Evolutionary conservation across 2,888 invertebrate genomes (phyloP).

Genomic region (Ormyrus pomaceus): DNA sequence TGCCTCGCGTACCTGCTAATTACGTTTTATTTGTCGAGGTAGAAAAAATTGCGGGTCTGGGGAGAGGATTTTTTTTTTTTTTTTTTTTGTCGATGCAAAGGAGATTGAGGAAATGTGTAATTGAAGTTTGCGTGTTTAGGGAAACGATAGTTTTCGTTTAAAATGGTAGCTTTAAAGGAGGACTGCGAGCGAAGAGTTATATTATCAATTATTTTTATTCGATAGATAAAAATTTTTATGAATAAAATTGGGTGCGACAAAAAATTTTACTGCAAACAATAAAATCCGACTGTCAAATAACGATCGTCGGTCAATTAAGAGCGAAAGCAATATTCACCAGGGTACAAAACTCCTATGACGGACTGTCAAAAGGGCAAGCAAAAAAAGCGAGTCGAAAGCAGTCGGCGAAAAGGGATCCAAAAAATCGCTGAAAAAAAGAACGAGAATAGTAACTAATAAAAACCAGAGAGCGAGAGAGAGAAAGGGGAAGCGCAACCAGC

Average conservation of each 20-base stretch:
- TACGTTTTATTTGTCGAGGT: conserved; percentile 41
- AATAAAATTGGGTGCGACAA: too few relatives aligned
- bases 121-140: neutral
- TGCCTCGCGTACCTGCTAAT: conserved; percentile 30
- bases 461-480: conserved; percentile 10
- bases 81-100: neutral
- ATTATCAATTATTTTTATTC: neutral
- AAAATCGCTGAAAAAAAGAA: conserved; percentile 43
- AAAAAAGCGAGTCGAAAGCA: conserved; percentile 2
- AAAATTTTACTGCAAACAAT: too few relatives aligned
- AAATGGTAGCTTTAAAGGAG: neutral
- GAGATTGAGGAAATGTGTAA: neutral
- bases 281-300: too few relatives aligned
- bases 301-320: too few relatives aligned
- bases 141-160: neutral
- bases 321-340: too few relatives aligned
- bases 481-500: conserved; percentile 7
- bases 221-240: too few relatives aligned
- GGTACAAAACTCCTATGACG: neutral
- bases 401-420: neutral
- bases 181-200: neutral
- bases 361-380: neutral
- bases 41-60: neutral
- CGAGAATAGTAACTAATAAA: conserved; percentile 30
- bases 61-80: neutral